Percentiles rank a stretch among this genome's conserved stretches.
Evolutionary conservation across 1,140 invertebrate genomes (phyloP).

Genomic region (Drosophila takahashii): DNA sequence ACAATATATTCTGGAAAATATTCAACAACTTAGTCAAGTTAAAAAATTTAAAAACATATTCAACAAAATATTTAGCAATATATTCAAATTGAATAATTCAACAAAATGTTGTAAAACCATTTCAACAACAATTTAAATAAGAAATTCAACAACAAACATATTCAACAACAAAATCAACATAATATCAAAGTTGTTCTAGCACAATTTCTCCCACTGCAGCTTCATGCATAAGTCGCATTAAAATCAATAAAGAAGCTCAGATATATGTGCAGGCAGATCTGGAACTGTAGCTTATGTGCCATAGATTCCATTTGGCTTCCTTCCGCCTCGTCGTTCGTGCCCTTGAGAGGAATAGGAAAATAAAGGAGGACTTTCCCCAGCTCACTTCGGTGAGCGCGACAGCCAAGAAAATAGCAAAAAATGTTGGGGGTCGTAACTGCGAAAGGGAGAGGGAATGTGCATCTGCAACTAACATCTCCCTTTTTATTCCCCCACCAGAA

Average conservation of each 20-base stretch:
- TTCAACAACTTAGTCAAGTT: background rate
- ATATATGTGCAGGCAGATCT: slow-evolving; percentile 38
- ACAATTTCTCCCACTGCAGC: slow-evolving; percentile 2
- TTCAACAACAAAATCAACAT: background rate
- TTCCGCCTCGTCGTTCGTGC: slow-evolving; percentile 47
- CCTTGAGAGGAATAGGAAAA: slow-evolving; percentile 64
- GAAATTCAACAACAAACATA: background rate
- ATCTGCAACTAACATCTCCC: slow-evolving; percentile 23
- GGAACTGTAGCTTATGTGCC: slow-evolving; percentile 57
- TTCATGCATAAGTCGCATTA: slow-evolving; percentile 28
- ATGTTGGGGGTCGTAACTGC: slow-evolving; percentile 11
- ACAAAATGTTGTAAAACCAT: background rate
- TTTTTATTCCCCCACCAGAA: background rate
- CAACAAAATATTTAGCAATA: background rate
- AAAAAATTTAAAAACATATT: background rate
- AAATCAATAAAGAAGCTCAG: slow-evolving; percentile 68
- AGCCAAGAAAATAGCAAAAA: slow-evolving; percentile 53
- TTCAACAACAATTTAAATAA: background rate
- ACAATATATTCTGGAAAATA: background rate
- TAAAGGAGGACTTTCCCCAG: slow-evolving; percentile 18
- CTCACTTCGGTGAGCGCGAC: slow-evolving; percentile 28
- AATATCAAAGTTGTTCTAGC: background rate
- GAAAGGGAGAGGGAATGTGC: slow-evolving; percentile 4
- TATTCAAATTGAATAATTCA: background rate
- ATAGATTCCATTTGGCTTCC: slow-evolving; percentile 66